Percentiles rank a stretch among this genome's conserved stretches.
These are phyloP conservation scores for Drosophila tsacasi DNA, from an alignment of 1,140 invertebrate species.

Conservation along the genomic window DNA sequence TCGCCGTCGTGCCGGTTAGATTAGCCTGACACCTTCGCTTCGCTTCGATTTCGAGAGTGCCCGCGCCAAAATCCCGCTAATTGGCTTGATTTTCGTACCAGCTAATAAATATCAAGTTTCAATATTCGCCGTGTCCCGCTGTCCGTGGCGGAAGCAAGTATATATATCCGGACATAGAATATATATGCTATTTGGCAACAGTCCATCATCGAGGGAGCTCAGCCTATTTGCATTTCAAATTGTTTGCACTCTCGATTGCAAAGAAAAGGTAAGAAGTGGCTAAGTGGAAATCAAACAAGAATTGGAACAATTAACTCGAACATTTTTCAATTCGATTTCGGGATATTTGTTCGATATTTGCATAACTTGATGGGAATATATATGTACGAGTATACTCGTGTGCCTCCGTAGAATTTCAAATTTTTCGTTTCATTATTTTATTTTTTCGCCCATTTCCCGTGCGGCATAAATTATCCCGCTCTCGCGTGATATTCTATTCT, in stretches of 20 bases:
- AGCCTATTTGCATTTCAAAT: constrained; percentile 51
- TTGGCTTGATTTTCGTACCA: constrained; percentile 64
- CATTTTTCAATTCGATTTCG: constrained; percentile 42
- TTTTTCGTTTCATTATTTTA: background rate
- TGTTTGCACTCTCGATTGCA: constrained; percentile 39
- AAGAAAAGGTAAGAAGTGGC: constrained; percentile 39
- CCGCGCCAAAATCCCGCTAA: constrained; percentile 57
- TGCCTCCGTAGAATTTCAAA: background rate
- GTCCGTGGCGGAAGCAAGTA: constrained; percentile 33
- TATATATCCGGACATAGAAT: constrained; percentile 31
- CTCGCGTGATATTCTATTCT: constrained; percentile 24
- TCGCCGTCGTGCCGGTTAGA: constrained; percentile 34
- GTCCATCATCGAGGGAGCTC: constrained; percentile 25
- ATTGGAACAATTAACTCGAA: constrained; percentile 31
- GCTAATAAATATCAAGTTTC: constrained; percentile 71
- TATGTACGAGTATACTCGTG: constrained; percentile 7
- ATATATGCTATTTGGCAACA: constrained; percentile 44
- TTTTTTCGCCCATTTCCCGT: constrained; percentile 17
- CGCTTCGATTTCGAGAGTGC: constrained; percentile 6
- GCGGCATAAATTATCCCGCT: constrained; percentile 53
- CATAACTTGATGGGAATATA: constrained; percentile 27
- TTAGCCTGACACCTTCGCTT: constrained; percentile 37
- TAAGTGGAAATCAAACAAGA: constrained; percentile 50
- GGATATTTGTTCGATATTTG: constrained; percentile 31
- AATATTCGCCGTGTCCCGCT: constrained; percentile 56